Base-by-base conservation (phyloP, 2,113 vertebrate genomes). In the Mola mola region DNA sequence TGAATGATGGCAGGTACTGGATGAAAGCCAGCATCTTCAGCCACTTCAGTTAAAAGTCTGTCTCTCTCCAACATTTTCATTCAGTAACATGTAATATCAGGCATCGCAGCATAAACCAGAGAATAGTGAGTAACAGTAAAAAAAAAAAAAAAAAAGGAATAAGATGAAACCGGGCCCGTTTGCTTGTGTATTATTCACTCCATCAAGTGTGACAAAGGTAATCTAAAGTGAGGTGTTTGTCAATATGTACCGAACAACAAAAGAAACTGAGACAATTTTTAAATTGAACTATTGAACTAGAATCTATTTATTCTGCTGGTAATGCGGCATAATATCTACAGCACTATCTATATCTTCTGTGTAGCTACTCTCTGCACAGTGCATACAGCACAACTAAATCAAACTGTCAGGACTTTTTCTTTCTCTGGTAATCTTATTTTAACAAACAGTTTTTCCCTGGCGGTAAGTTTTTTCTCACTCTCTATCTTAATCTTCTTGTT, bases 1-100 rank as follows among this genome's bases (percentile, higher is more conserved):
- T 77, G 79, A 74, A 66, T 55, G 59, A 75, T 67, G 76, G 81
- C 76, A 75, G 73, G 60, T 82, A 47, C 43, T 77, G 85, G 82
- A 79, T 56, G 51, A 79, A 60, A 76, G 79, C 79, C 82, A 74
- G 72, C 59, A 4, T 41, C 72, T 44, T 62, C 61, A 49, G 70
- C 48, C 38, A n/a, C 66, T 60, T 34, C 49, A 48, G 47, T 65
- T 73, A 38, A 67, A 72, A 66, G 66, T 48, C n/a, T 48, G 5
- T 79, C 79, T 58, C 52, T 58, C 63, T 15, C 47, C 49, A 22
- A 20, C 52, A 5, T 64, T 36, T 78, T 83, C 78, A 75, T 79
- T 83, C 63, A 76, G 25, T 65, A 43, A 44, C 68, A 53, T 68
- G 73, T 70, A 79, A 78, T 79, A 66, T 75, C 66, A 75, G 34